These are phyloP conservation scores for Elmis aenea DNA, from an alignment of 2,888 invertebrate species.

Conservation along the genomic window DNA sequence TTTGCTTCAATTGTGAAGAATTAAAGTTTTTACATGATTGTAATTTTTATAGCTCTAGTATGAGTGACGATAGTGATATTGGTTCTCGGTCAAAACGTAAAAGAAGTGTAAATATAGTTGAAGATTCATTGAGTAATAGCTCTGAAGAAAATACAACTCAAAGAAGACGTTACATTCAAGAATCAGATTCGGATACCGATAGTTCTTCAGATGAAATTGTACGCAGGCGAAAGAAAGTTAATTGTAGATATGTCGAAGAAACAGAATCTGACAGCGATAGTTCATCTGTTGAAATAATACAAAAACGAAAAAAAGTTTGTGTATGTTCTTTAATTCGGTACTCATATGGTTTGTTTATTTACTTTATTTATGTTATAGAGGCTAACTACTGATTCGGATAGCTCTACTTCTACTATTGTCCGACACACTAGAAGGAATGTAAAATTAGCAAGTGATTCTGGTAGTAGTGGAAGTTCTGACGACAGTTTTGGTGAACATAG, in stretches of 20 bases:
- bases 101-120: conserved; percentile 28
- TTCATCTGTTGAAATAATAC: not conserved
- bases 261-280: not conserved
- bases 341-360: no score
- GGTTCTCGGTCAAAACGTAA: conserved; percentile 31
- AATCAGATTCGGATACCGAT: conserved; percentile 45
- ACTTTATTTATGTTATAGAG: conserved; percentile 48
- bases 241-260: no score
- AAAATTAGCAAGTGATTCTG: conserved; percentile 8
- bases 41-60: no score
- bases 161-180: conserved; percentile 19
- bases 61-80: conserved; percentile 1
- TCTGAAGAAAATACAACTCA: conserved; percentile 21
- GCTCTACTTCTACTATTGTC: conserved; percentile 31
- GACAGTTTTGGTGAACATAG: conserved; percentile 19
- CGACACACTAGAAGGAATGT: conserved; percentile 15
- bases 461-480: conserved; percentile 20
- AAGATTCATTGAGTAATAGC: conserved; percentile 28
- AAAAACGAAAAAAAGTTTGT: not conserved
- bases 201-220: conserved; percentile 43
- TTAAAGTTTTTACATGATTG: no score
- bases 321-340: no score
- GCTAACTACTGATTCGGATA: conserved; percentile 50
- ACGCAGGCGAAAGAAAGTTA: conserved; percentile 46
- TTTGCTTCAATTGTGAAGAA: no score